Conservation (phyloP, 2,797 vertebrate genomes). For the Hoplostethus atlanticus region DNA sequence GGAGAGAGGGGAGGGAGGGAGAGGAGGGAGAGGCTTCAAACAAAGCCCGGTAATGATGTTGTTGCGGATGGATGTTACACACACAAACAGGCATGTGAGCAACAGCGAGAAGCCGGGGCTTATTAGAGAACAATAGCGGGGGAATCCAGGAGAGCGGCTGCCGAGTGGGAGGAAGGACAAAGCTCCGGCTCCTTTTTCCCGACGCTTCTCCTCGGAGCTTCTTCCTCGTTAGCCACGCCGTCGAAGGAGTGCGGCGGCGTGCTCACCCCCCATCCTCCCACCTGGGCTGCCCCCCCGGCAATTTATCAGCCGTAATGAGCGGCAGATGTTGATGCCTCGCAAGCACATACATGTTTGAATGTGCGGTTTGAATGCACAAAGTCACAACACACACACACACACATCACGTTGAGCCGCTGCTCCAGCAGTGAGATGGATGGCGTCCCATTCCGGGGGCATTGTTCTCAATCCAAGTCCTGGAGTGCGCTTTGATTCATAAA, state of each 20-base stretch:
- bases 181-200: constrained; percentile 45
- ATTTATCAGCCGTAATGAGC: constrained; percentile 70
- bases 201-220: constrained; percentile 36
- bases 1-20: constrained; percentile 50
- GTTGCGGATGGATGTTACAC: constrained; percentile 80
- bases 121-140: constrained; percentile 82
- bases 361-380: neutral
- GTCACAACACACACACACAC: neutral
- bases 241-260: constrained; percentile 13
- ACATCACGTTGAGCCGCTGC: constrained; percentile 24
- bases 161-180: constrained; percentile 73
- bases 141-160: constrained; percentile 59
- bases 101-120: constrained; percentile 65
- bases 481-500: constrained; percentile 77
- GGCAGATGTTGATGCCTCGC: constrained; percentile 53
- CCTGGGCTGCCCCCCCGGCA: neutral
- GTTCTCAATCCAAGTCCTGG: constrained; percentile 68
- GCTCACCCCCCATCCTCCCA: constrained; percentile 2
- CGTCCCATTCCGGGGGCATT: constrained; percentile 65
- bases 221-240: constrained; percentile 64
- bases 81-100: constrained; percentile 76
- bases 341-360: neutral
- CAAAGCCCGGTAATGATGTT: constrained; percentile 84
- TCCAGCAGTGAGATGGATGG: constrained; percentile 51
- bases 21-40: constrained; percentile 74